A percentile compares a stretch with the other conserved stretches of the same genome.
These are phyloP conservation scores for Arbacia lixula DNA, from an alignment of 53 echinoderm and acorn worm species.

Conservation along the genomic window DNA sequence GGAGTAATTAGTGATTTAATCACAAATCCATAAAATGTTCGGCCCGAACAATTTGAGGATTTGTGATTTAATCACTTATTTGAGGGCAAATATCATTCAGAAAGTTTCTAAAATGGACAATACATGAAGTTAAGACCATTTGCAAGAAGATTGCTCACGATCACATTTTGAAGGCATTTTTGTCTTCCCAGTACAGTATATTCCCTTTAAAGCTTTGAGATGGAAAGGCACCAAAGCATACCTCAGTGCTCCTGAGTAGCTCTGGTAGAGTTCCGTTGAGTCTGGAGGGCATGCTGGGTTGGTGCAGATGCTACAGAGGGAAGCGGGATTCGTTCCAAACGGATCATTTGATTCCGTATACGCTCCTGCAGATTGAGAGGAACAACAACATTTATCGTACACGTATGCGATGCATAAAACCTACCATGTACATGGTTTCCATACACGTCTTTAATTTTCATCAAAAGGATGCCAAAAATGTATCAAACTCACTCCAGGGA, in stretches of 20 bases:
- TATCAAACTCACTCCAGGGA: background rate
- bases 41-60: too few species aligned
- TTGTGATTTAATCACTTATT: too few species aligned
- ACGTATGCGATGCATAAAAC: background rate
- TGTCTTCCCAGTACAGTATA: too few species aligned
- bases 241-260: constrained; percentile 64
- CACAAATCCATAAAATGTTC: too few species aligned
- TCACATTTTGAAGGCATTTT: too few species aligned
- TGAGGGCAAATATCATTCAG: too few species aligned
- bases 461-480: background rate
- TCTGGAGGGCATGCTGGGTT: constrained; percentile 25
- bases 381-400: background rate
- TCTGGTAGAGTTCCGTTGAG: constrained; percentile 29
- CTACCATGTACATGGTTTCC: background rate
- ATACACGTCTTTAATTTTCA: background rate
- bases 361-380: constrained; percentile 29
- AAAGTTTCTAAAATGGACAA: too few species aligned
- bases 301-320: constrained; percentile 50
- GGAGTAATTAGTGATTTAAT: too few species aligned
- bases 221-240: too few species aligned
- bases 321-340: constrained; percentile 11
- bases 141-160: too few species aligned
- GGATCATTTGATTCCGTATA: constrained; percentile 14
- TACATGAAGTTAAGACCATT: too few species aligned
- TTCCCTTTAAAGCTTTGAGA: too few species aligned